Percentiles rank a stretch among this genome's conserved stretches.
Conservation (phyloP, 2,797 vertebrate genomes). For the Setipinna tenuifilis region DNA sequence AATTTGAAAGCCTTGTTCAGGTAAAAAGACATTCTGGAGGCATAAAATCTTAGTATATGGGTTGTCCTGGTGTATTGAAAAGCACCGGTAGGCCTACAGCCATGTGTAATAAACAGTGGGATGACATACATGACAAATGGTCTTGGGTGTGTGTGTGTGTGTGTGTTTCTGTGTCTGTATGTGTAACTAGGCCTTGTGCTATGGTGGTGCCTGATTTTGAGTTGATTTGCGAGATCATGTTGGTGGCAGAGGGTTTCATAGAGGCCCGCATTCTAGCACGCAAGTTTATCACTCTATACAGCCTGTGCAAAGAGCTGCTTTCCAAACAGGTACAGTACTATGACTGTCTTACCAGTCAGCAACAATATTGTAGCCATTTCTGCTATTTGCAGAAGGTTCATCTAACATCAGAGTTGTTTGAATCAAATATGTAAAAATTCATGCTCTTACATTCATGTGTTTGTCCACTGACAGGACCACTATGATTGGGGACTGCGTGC, state of each 20-base stretch:
- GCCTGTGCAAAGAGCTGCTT: conserved; percentile 82
- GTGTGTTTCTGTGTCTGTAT: conserved; percentile 36
- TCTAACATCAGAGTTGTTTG: not conserved
- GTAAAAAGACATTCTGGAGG: conserved; percentile 38
- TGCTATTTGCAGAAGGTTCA: not conserved
- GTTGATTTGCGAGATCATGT: conserved; percentile 87
- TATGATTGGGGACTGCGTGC: conserved; percentile 83
- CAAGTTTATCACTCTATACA: conserved; percentile 82
- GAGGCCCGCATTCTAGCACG: conserved; percentile 72
- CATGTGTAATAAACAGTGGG: too few species aligned
- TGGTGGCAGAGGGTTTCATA: conserved; percentile 84
- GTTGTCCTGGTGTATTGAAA: too few species aligned
- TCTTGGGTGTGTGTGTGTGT: not conserved
- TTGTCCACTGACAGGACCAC: conserved; percentile 70
- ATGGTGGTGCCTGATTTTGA: conserved; percentile 84
- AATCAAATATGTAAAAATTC: not conserved
- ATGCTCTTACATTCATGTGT: not conserved
- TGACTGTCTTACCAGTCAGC: not conserved
- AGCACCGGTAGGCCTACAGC: too few species aligned
- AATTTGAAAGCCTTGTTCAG: conserved; percentile 42
- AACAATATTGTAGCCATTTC: not conserved
- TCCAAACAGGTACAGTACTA: conserved; percentile 78
- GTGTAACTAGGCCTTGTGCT: conserved; percentile 76
- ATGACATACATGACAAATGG: too few species aligned
- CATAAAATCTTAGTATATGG: too few species aligned